A percentile compares a stretch with the other conserved stretches of the same genome.
phyloP scores from a whole-genome alignment of 2,797 vertebrate species.

The Acestrorhynchus altus region DNA sequence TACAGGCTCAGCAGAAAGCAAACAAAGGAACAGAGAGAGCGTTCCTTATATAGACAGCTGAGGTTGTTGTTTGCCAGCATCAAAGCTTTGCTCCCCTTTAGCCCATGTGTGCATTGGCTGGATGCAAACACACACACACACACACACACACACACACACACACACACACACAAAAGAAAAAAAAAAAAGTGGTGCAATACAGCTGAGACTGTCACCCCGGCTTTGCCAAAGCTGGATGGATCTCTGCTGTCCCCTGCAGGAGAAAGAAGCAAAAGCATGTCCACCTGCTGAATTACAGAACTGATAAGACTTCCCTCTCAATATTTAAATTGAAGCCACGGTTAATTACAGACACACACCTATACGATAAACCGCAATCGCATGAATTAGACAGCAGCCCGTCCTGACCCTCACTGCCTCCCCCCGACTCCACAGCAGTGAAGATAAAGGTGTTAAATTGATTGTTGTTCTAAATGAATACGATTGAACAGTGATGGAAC shows the following conservation, averaged over 20 bases:
- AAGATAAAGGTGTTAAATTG: conserved; percentile 6
- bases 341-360: background rate
- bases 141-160: background rate
- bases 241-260: conserved; percentile 81
- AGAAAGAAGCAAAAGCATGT: background rate
- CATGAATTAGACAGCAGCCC: background rate
- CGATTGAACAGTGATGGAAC: background rate
- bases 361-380: background rate
- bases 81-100: conserved; percentile 43
- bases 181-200: conserved; percentile 49
- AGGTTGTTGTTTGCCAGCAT: conserved; percentile 41
- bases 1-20: conserved; percentile 34
- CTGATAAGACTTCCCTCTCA: background rate
- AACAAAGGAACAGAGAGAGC: conserved; percentile 27
- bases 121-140: conserved; percentile 22
- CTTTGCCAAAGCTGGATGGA: conserved; percentile 60
- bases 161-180: background rate
- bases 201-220: conserved; percentile 22
- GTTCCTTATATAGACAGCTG: conserved; percentile 44
- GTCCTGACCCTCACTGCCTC: background rate
- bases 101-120: conserved; percentile 32
- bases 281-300: background rate
- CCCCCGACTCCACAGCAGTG: background rate
- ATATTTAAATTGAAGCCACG: background rate
- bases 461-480: conserved; percentile 7